Percentiles rank a stretch among this genome's conserved stretches.
phyloP scores from a whole-genome alignment of 2,888 invertebrate species.

The Epirrhoe alternata region DNA sequence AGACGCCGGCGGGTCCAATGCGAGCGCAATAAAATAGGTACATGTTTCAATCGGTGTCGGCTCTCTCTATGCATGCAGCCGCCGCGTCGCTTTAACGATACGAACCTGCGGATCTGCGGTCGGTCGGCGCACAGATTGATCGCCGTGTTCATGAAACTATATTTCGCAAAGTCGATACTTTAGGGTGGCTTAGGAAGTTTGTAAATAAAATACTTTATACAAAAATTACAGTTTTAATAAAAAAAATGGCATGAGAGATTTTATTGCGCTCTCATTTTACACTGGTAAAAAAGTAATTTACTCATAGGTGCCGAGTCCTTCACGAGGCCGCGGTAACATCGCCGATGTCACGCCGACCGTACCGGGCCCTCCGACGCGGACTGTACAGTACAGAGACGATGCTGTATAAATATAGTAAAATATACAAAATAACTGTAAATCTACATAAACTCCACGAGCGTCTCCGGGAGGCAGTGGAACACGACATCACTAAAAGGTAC shows the following conservation, averaged over 20 bases:
- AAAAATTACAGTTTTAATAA: slow-evolving; percentile 45
- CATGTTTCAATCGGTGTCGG: slow-evolving; percentile 7
- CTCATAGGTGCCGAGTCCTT: slow-evolving; percentile 13
- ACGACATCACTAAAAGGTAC: neutral
- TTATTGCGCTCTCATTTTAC: slow-evolving; percentile 44
- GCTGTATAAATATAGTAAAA: slow-evolving; percentile 33
- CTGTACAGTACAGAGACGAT: slow-evolving; percentile 22
- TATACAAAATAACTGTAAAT: slow-evolving; percentile 44
- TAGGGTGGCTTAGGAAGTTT: slow-evolving; percentile 8
- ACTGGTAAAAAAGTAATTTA: slow-evolving; percentile 34
- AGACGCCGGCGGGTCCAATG: neutral
- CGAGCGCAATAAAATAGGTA: slow-evolving; percentile 29
- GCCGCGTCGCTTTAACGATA: neutral
- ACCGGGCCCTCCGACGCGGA: slow-evolving; percentile 13
- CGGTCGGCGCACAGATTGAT: too few relatives aligned
- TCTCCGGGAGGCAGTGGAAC: slow-evolving; percentile 21
- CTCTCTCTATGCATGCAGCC: neutral
- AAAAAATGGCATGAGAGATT: slow-evolving; percentile 43
- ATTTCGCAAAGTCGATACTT: neutral
- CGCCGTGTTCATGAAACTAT: neutral
- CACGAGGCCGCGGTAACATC: neutral
- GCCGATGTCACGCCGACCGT: slow-evolving; percentile 5
- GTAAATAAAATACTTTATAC: slow-evolving; percentile 44
- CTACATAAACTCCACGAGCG: slow-evolving; percentile 45
- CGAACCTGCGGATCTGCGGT: too few relatives aligned